phyloP scores from a whole-genome alignment of 2,888 invertebrate genomes.

The Prosapia bicincta region DNA sequence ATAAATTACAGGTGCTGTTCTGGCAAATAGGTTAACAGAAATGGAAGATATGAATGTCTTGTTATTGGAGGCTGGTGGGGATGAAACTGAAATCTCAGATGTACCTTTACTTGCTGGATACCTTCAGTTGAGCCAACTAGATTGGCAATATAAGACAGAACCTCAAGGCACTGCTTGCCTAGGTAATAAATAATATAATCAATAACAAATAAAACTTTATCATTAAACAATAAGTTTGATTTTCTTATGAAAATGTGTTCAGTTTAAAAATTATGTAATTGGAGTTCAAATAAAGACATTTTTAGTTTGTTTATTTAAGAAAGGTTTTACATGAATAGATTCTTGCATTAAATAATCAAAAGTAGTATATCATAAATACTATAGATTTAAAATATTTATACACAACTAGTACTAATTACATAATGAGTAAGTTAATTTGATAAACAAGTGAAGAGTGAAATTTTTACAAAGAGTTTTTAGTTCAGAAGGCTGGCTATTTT shows the following conservation, averaged over 20 bases:
- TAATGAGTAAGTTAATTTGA: too few relatives aligned
- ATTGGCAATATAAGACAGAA: conserved; percentile 93
- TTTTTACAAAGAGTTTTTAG: too few relatives aligned
- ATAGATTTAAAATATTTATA: too few relatives aligned
- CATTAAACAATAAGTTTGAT: too few relatives aligned
- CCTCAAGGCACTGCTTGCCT: conserved; percentile 78
- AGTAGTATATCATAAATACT: too few relatives aligned
- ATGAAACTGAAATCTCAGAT: conserved; percentile 88
- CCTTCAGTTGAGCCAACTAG: conserved; percentile 78
- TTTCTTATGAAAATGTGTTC: too few relatives aligned
- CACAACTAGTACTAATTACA: too few relatives aligned
- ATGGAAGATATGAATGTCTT: conserved; percentile 75
- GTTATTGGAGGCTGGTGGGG: conserved; percentile 81
- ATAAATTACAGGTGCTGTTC: conserved; percentile 65
- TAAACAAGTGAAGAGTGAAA: too few relatives aligned
- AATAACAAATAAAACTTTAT: not conserved
- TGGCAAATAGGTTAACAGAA: conserved; percentile 79
- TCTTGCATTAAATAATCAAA: too few relatives aligned
- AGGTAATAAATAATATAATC: conserved; percentile 51
- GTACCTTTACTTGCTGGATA: conserved; percentile 85
- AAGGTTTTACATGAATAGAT: too few relatives aligned
- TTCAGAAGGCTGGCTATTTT: too few relatives aligned
- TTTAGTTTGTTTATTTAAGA: too few relatives aligned
- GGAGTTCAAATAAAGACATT: not conserved
- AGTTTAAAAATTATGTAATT: not conserved